Percentiles rank a stretch among this genome's conserved stretches.
Conservation (phyloP, 1,140 invertebrate species). For the Rhagoletis pomonella region DNA sequence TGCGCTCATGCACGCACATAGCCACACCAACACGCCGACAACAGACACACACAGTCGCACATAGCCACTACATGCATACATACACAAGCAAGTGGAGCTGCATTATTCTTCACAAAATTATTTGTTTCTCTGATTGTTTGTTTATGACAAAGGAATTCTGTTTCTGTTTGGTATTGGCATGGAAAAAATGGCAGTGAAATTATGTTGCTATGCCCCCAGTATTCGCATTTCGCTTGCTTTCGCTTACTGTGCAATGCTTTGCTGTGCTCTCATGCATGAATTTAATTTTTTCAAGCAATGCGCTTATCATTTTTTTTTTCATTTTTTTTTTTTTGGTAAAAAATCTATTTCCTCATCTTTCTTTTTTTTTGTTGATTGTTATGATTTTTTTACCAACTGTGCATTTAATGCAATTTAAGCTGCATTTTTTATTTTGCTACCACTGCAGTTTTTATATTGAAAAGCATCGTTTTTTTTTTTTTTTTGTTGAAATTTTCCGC, state of each 20-base stretch:
- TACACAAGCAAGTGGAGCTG: not conserved
- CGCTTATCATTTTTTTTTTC: not conserved
- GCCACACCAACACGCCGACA: not conserved
- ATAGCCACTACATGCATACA: too few species aligned
- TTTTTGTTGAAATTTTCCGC: not conserved
- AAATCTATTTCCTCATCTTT: constrained; percentile 35
- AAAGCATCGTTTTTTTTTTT: not conserved
- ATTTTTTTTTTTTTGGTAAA: not conserved
- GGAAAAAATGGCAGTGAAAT: constrained; percentile 42
- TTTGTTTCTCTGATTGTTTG: constrained; percentile 19
- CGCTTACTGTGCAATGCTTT: constrained; percentile 16
- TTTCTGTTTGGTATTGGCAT: constrained; percentile 39
- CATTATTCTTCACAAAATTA: constrained; percentile 7
- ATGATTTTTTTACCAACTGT: not conserved
- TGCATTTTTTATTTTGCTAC: not conserved
- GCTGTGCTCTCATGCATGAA: constrained; percentile 31
- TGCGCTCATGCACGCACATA: not conserved
- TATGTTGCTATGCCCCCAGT: not conserved
- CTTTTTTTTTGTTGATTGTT: not conserved
- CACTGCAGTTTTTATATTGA: constrained; percentile 6
- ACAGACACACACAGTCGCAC: too few species aligned
- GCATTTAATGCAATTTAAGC: constrained; percentile 40
- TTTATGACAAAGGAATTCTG: constrained; percentile 45
- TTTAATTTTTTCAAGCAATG: constrained; percentile 31
- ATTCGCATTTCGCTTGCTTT: not conserved